Base-by-base conservation (phyloP, 2,888 invertebrate species). In the Saturnia japonica region DNA sequence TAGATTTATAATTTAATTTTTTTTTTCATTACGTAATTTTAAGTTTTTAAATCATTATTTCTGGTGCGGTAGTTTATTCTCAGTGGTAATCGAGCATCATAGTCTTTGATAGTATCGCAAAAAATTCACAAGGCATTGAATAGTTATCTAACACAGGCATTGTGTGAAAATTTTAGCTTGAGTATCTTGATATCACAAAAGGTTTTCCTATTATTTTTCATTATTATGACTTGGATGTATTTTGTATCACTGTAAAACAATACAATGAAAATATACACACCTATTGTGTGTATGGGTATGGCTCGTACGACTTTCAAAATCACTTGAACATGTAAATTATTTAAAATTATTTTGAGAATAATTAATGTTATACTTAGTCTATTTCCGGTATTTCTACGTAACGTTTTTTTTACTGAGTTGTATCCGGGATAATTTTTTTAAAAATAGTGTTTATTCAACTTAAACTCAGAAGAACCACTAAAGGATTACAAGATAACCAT, bases 51-150 rank as follows among this genome's bases (percentile, higher is more conserved):
- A 7, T 60, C 25, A 60, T 60, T 2, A 60, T 25, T 14, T 28
- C 28, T 60, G 25, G 28, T 28, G 28, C 34, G 62, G 62, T 62
- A 62, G 16, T 19, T 34, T 19, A 40, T 64, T 40, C 40, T 40
- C 40, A 40, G 40, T n/a, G 22, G 22, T 34, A 34, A 34, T 64
- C 19, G 40, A 40, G 14, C 22, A 25, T 57, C 57, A 34, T 25
- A 64, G 34, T 40, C 34, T 64, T 40, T 40, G 64, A 64, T 40
- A 64, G 19, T n/a, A 64, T 40, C 64, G 8, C 64, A 19, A 25
- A 57, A 57, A 64, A 64, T 40, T 64, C 64, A 64, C 64, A 64
- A 40, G 64, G 19, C 64, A 64, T 64, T 64, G 64, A 64, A 34
- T 64, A 64, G 40, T 40, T 64, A 64, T 40, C 40, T 64, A n/a